Base-by-base conservation (phyloP, 2,113 vertebrate species). In the Elephantulus edwardii region DNA sequence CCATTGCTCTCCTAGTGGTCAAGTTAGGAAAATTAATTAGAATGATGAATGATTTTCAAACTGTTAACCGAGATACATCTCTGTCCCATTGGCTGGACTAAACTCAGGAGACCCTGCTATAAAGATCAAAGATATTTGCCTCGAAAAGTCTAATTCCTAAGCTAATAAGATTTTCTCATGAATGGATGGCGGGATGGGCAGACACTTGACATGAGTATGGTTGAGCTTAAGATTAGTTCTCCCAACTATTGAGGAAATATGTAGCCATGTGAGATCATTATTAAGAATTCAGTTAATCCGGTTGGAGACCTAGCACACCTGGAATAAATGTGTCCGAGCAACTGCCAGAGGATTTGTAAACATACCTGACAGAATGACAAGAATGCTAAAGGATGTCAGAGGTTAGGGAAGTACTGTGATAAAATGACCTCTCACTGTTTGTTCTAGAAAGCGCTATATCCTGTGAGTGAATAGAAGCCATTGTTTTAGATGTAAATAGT, bases 251-350 rank as follows among this genome's bases (percentile, higher is more conserved):
- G 17, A 84, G 54, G 42, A 54, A 66, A 89, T 48, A 48, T 70
- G 14, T 54, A 79, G 38, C 71, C 56, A 28, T 44, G 13, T 68
- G 40, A 83, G 16, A 46, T 89, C 50, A 68, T 83, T 86, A 35
- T 72, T 77, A 83, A 86, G 44, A 56, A 83, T 85, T 93, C 13
- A 84, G 40, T 91, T 83, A 74, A 76, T 87, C 38, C 56, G 62
- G 22, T 52, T 93, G 3, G 56, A 92, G 62, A 80, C 16, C 62
- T 50, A 62, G 19, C 10, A 42, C 46, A 88, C 13, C 48, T 91
- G 30, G 19, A 68, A 54, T 88, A 80, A 89, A 68, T 62, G 0
- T 58, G 30, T 92, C 54, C 91, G 30, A 79, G 11, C 46, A 91
- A n/a, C 48, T 62, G 24, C 52, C 35, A 60, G 35, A 81, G 91